phyloP scores from a whole-genome alignment of 2,113 vertebrate genomes.

The Caloenas nicobarica region DNA sequence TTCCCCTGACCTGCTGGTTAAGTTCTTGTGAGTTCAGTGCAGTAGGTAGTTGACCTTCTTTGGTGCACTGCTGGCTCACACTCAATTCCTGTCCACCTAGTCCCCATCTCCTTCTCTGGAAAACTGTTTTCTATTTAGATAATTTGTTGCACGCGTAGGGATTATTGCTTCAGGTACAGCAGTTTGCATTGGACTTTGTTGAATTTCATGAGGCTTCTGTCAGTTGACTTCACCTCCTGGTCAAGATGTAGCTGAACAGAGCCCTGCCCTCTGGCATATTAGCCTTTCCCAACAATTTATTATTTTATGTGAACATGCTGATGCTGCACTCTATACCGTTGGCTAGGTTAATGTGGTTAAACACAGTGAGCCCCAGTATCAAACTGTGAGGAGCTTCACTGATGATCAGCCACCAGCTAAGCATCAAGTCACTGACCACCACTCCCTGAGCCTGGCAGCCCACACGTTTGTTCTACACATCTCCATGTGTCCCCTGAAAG shows the following conservation, averaged over 20 bases:
- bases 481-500: not conserved
- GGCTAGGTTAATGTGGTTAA: not conserved
- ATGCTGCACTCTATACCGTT: not conserved
- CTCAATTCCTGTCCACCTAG: not conserved
- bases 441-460: not conserved
- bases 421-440: too few relatives aligned
- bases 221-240: not conserved
- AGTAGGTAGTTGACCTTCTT: not conserved
- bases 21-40: not conserved
- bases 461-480: accelerated
- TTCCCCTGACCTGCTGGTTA: not conserved
- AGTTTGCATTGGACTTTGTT: too few relatives aligned
- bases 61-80: not conserved
- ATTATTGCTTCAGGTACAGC: not conserved
- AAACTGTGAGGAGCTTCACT: not conserved
- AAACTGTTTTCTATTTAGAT: not conserved
- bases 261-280: not conserved
- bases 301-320: not conserved
- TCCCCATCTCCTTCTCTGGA: not conserved
- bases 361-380: not conserved
- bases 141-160: accelerated
- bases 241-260: not conserved
- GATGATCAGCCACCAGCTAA: not conserved
- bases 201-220: not conserved
- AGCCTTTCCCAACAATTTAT: not conserved